Conservation (phyloP, 2,797 vertebrate genomes). For the Enteromius anoplus region DNA sequence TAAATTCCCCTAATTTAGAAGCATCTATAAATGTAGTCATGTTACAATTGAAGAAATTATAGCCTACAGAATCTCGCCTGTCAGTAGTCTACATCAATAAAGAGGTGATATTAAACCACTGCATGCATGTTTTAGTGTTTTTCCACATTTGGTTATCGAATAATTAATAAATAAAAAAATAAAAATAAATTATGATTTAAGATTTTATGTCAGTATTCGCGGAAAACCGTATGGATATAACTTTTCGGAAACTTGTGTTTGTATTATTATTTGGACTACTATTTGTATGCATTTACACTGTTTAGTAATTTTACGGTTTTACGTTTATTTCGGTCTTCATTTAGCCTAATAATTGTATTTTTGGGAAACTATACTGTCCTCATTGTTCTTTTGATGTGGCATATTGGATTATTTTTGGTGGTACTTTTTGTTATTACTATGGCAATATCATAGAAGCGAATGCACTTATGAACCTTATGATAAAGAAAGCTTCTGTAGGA, state of each 20-base stretch:
- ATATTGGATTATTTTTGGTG: background rate
- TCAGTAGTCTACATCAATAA: background rate
- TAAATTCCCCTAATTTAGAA: background rate
- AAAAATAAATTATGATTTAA: too few relatives aligned
- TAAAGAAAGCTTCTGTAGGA: background rate
- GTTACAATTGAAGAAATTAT: too few relatives aligned
- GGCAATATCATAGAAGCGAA: background rate
- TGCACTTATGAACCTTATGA: background rate
- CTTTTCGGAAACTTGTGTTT: background rate
- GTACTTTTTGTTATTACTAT: background rate
- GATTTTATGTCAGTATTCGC: background rate
- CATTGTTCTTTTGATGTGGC: background rate
- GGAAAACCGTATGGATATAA: background rate
- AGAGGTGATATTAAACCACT: background rate
- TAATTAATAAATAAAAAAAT: too few relatives aligned
- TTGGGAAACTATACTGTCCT: background rate
- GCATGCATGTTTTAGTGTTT: background rate
- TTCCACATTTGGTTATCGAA: background rate
- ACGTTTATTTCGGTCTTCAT: background rate
- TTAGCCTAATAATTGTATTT: background rate
- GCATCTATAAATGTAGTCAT: background rate
- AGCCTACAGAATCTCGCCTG: background rate
- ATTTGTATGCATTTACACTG: background rate
- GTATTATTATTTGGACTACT: background rate
- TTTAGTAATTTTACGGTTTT: background rate